Evolutionary conservation across 1,140 invertebrate genomes (phyloP).

Genomic region (Nephila pilipes): DNA sequence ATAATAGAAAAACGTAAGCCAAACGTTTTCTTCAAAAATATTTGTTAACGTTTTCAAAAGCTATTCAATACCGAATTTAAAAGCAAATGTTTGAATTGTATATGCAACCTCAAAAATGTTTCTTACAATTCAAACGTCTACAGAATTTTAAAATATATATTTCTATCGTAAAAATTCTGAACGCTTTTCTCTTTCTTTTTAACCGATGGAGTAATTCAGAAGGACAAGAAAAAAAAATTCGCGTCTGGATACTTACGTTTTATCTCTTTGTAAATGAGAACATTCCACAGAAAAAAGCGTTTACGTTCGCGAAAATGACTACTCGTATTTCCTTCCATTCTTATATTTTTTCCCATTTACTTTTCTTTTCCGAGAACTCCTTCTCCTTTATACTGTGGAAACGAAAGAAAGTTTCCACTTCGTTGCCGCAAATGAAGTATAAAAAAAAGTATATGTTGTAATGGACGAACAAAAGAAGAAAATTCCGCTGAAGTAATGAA

Average conservation of each 20-base stretch:
- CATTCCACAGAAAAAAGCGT: not conserved
- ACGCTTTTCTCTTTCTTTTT: not conserved
- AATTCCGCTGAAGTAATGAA: not conserved
- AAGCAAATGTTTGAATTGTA: no score
- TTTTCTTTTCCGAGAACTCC: not conserved
- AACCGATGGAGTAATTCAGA: not conserved
- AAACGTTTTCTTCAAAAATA: no score
- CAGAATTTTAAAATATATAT: no score
- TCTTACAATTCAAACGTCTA: no score
- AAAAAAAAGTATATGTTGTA: not conserved
- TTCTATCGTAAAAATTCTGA: no score
- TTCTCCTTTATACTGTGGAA: not conserved
- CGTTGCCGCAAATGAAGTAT: conserved; percentile 17
- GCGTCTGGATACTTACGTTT: not conserved
- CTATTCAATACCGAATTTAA: no score
- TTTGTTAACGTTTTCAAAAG: no score
- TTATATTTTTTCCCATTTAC: not conserved
- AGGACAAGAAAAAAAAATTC: not conserved
- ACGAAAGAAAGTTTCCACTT: not conserved
- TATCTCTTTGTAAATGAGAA: not conserved
- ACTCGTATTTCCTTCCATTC: conserved; percentile 23
- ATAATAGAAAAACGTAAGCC: no score
- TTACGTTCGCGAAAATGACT: not conserved
- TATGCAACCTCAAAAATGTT: no score
- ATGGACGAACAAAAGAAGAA: not conserved